A percentile compares a stretch with the other conserved stretches of the same genome.
Evolutionary conservation across 2,797 vertebrate genomes (phyloP).

Genomic region (Pseudomugil tenellus): DNA sequence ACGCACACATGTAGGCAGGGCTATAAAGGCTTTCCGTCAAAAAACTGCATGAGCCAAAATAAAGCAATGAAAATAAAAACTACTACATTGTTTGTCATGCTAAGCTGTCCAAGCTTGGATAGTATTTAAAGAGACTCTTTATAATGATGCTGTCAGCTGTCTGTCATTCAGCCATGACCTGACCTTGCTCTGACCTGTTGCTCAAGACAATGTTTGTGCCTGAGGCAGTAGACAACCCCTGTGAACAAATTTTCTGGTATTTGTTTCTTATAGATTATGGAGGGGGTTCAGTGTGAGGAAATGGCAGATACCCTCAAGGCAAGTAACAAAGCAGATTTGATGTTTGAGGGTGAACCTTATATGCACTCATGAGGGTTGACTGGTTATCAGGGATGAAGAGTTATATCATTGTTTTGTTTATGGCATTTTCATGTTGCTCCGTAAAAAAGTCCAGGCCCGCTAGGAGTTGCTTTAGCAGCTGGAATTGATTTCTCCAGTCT

Average conservation of each 20-base stretch:
- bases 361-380: conserved; percentile 17
- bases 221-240: conserved; percentile 43
- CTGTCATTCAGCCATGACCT: conserved; percentile 46
- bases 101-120: conserved; percentile 11
- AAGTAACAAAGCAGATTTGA: conserved; percentile 28
- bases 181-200: conserved; percentile 64
- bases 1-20: background rate
- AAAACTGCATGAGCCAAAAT: background rate
- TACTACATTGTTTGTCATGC: conserved; percentile 14
- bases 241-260: conserved; percentile 62
- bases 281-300: conserved; percentile 59
- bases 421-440: conserved; percentile 24
- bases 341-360: conserved; percentile 29
- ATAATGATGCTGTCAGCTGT: conserved; percentile 50
- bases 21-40: background rate
- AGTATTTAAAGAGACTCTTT: conserved; percentile 28
- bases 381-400: conserved; percentile 20
- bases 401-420: conserved; percentile 7
- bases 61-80: background rate
- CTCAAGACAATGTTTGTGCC: conserved; percentile 57
- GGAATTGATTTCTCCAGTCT: conserved; percentile 56
- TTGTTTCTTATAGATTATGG: conserved; percentile 62
- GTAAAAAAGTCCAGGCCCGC: conserved; percentile 34
- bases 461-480: conserved; percentile 58
- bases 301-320: conserved; percentile 50